Evolutionary conservation across 2,113 vertebrate species (phyloP).

Genomic region (Cochlearius cochlearius): DNA sequence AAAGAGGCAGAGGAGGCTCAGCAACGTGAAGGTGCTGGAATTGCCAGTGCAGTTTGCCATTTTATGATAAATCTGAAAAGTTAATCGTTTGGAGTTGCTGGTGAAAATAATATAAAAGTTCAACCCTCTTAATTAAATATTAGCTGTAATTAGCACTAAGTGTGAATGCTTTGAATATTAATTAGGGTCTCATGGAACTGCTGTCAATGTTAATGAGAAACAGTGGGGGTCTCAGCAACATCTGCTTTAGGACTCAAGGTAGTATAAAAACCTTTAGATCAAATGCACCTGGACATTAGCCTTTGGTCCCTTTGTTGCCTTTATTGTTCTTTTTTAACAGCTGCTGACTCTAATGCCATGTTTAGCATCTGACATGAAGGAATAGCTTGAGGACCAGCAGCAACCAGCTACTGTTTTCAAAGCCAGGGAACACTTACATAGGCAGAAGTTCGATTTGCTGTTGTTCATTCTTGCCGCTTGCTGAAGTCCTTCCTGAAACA

Average conservation of each 20-base stretch:
- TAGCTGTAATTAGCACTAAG: slow-evolving; percentile 79
- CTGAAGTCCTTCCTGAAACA: background rate
- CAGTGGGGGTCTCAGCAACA: slow-evolving; percentile 70
- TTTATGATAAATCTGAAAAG: background rate
- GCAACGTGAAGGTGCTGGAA: background rate
- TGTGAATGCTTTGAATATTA: slow-evolving; percentile 75
- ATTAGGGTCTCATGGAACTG: slow-evolving; percentile 70
- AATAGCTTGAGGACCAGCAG: background rate
- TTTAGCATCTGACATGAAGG: background rate
- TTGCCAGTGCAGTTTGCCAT: background rate
- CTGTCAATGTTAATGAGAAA: slow-evolving; percentile 78
- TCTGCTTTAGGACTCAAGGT: slow-evolving; percentile 71
- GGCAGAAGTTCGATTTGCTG: background rate
- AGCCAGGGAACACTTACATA: background rate
- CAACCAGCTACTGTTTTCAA: background rate
- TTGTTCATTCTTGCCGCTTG: background rate
- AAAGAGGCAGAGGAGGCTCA: background rate
- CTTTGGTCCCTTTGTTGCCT: background rate
- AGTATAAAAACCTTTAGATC: background rate
- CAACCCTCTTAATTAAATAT: slow-evolving; percentile 80
- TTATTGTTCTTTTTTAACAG: background rate
- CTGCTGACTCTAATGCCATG: background rate
- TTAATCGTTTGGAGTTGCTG: slow-evolving; percentile 21
- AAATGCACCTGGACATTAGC: background rate
- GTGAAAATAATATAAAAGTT: slow-evolving; percentile 62